Conservation (phyloP, 2,797 vertebrate species). For the Peromyscus aztecus region DNA sequence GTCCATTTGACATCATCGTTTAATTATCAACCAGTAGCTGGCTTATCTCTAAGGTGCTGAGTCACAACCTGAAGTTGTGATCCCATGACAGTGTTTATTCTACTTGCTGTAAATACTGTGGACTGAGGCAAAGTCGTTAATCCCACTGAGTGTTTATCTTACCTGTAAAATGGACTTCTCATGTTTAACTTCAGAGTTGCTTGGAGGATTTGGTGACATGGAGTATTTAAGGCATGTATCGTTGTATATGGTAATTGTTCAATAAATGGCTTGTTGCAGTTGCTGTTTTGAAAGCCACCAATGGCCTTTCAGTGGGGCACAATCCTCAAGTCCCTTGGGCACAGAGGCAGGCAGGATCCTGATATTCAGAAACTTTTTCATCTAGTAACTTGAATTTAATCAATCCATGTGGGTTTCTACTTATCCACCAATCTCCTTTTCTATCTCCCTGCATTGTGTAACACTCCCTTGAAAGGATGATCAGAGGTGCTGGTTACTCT, state of each 20-base stretch:
- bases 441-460: background rate
- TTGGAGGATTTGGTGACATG: background rate
- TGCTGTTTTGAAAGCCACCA: background rate
- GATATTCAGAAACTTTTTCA: constrained; percentile 7
- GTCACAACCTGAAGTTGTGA: background rate
- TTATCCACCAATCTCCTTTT: background rate
- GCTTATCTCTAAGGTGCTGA: background rate
- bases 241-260: constrained; percentile 6
- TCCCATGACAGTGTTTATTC: background rate
- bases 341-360: background rate
- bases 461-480: background rate
- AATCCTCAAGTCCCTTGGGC: background rate
- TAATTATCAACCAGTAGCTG: background rate
- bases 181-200: background rate
- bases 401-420: background rate
- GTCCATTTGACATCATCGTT: background rate
- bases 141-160: background rate
- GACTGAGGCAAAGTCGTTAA: background rate
- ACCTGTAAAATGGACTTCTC: background rate
- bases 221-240: background rate
- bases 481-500: background rate
- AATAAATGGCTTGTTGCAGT: background rate
- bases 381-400: constrained; percentile 22
- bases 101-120: background rate
- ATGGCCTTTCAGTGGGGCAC: background rate